A percentile compares a stretch with the other conserved stretches of the same genome.
These are phyloP conservation scores for Drosophila heteroneura DNA, from an alignment of 2,888 invertebrate genomes.

Conservation along the genomic window DNA sequence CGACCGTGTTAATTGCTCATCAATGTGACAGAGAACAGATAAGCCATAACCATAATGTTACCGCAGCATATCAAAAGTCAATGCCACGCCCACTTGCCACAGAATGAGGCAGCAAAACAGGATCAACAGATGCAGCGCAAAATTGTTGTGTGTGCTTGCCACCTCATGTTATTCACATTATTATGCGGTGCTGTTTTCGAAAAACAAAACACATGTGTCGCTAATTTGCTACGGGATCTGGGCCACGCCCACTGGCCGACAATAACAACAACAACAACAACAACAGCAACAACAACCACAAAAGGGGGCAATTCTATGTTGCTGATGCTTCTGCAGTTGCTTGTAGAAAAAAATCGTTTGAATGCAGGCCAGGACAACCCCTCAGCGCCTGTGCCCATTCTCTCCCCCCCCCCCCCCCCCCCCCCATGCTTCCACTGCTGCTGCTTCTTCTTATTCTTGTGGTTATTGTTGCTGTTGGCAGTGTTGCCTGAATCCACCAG, in stretches of 20 bases:
- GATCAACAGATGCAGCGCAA: constrained; percentile 74
- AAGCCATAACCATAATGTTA: constrained; percentile 59
- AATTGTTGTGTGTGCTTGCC: constrained; percentile 20
- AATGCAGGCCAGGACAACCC: constrained; percentile 47
- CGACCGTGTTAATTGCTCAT: constrained; percentile 72
- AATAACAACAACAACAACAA: constrained; percentile 12
- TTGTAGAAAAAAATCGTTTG: constrained; percentile 45
- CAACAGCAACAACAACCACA: background rate
- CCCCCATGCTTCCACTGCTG: background rate
- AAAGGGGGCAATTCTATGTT: background rate
- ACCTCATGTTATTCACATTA: constrained; percentile 18
- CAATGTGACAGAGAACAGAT: constrained; percentile 58
- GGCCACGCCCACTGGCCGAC: constrained; percentile 57
- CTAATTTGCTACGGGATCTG: constrained; percentile 58
- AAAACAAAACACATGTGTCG: constrained; percentile 68
- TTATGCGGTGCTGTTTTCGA: constrained; percentile 8
- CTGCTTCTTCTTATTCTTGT: background rate
- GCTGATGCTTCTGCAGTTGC: constrained; percentile 21
- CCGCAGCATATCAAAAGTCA: constrained; percentile 55
- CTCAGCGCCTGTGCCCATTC: constrained; percentile 13
- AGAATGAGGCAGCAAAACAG: constrained; percentile 18
- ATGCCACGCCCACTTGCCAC: constrained; percentile 67
- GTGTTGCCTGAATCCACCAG: constrained; percentile 33
- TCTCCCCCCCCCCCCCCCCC: background rate
- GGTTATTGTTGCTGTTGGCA: constrained; percentile 3